Evolutionary conservation across 2,888 invertebrate species (phyloP).

Genomic region (Gerris lacustris): DNA sequence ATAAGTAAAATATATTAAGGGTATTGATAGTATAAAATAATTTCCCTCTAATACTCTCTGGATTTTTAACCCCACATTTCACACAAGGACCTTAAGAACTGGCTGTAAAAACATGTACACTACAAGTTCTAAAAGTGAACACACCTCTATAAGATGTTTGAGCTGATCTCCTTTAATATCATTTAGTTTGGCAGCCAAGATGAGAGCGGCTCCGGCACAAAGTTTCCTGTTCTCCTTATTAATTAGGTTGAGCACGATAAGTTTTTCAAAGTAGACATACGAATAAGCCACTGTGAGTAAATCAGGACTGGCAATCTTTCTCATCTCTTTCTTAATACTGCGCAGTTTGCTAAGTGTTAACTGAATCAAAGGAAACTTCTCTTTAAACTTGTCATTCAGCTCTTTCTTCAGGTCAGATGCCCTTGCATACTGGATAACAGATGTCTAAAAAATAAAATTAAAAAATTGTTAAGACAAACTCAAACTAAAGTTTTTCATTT

Average conservation of each 20-base stretch:
- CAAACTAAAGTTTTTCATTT: too few relatives aligned
- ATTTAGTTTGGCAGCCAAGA: constrained; percentile 91
- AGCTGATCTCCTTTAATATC: constrained; percentile 86
- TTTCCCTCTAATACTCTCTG: too few relatives aligned
- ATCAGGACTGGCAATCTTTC: constrained; percentile 76
- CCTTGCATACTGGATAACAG: constrained; percentile 90
- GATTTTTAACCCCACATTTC: too few relatives aligned
- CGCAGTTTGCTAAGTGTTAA: constrained; percentile 88
- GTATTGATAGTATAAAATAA: too few relatives aligned
- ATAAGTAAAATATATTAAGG: too few relatives aligned
- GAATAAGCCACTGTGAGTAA: constrained; percentile 87
- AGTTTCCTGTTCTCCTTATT: constrained; percentile 91
- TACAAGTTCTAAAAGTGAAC: neutral
- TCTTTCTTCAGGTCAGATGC: constrained; percentile 93
- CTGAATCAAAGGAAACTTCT: constrained; percentile 88
- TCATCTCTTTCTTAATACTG: constrained; percentile 92
- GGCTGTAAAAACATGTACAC: too few relatives aligned
- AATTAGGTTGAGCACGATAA: constrained; percentile 80
- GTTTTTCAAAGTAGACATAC: constrained; percentile 95
- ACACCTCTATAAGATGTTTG: constrained; percentile 76
- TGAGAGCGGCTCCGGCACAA: constrained; percentile 86
- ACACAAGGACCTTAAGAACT: too few relatives aligned
- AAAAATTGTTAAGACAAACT: neutral
- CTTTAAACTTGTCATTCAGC: constrained; percentile 89
- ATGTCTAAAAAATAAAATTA: constrained; percentile 48